Evolutionary conservation across 2,888 invertebrate species (phyloP).

Genomic region (Bugula neritina): DNA sequence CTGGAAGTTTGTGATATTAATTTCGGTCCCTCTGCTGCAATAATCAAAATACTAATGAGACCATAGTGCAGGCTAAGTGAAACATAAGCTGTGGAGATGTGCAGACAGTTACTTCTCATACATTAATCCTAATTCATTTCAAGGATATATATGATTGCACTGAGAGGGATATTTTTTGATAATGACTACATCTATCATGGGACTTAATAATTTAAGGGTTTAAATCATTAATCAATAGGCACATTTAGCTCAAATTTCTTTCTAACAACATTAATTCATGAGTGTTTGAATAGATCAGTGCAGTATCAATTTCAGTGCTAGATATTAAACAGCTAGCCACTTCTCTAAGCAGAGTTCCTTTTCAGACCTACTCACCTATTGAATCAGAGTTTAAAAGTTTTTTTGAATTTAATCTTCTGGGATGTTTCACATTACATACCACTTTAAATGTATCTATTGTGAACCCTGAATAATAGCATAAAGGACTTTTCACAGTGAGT

Average conservation of each 20-base stretch:
- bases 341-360: not conserved
- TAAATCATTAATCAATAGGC: not conserved
- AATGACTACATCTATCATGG: not conserved
- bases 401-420: not conserved
- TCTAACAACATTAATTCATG: conserved; percentile 12
- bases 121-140: too few relatives aligned
- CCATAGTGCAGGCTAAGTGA: too few relatives aligned
- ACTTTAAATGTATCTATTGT: conserved; percentile 10
- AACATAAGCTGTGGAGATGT: too few relatives aligned
- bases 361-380: not conserved
- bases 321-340: not conserved
- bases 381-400: not conserved
- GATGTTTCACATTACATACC: conserved; percentile 8
- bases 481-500: not conserved
- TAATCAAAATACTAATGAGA: too few relatives aligned
- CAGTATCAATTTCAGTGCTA: conserved; percentile 16
- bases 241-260: conserved; percentile 11
- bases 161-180: too few relatives aligned
- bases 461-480: not conserved
- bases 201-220: not conserved
- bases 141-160: too few relatives aligned
- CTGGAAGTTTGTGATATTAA: too few relatives aligned
- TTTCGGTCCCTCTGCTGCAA: too few relatives aligned
- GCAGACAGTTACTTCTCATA: too few relatives aligned
- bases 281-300: conserved; percentile 24